These are phyloP conservation scores for Microcebus lehilahytsara DNA, from an alignment of 2,113 vertebrate genomes.

Conservation along the genomic window DNA sequence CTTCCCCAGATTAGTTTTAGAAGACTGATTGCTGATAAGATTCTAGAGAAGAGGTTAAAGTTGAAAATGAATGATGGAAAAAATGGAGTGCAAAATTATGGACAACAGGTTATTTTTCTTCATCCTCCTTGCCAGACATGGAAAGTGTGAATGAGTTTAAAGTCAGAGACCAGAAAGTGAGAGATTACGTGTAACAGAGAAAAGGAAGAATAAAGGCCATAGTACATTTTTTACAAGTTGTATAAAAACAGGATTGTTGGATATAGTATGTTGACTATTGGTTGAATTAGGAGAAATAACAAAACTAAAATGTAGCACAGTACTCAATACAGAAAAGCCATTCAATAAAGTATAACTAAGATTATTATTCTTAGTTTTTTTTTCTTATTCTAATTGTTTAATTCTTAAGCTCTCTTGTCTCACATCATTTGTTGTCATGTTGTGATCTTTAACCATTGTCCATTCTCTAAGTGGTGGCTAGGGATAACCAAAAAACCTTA, in stretches of 20 bases:
- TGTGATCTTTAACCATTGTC: not conserved
- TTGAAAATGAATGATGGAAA: not conserved
- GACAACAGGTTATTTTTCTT: not conserved
- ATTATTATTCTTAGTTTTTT: not conserved
- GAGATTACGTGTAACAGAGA: not conserved
- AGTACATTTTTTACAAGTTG: not conserved
- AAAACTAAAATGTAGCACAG: not conserved
- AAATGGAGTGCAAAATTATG: not conserved
- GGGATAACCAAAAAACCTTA: not conserved
- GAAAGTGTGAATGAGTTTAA: not conserved
- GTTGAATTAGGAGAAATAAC: not conserved
- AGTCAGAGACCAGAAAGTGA: not conserved
- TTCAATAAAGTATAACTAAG: not conserved
- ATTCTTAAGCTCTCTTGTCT: not conserved
- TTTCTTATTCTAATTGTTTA: not conserved
- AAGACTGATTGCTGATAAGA: not conserved
- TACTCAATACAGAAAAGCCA: not conserved
- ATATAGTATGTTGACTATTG: not conserved
- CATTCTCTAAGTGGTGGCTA: not conserved
- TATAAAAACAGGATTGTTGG: not conserved
- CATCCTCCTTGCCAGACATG: not conserved
- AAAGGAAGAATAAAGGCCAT: not conserved
- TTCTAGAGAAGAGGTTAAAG: not conserved
- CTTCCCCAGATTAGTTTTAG: not conserved
- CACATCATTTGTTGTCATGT: not conserved